Base-by-base conservation (phyloP, 2,888 invertebrate species). In the Dynastes maya region DNA sequence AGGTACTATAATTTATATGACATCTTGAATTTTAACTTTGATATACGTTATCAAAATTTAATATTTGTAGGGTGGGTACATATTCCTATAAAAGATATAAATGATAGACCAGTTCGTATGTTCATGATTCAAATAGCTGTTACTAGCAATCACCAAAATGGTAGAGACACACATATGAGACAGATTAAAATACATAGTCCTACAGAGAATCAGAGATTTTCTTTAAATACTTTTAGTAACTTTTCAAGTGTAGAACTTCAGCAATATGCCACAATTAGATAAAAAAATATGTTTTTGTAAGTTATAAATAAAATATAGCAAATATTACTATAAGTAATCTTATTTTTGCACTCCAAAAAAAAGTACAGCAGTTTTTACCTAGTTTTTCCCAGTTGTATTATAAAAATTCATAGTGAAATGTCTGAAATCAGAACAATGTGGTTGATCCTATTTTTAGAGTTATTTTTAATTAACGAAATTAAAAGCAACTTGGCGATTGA, bases 101-200 rank as follows among this genome's bases (percentile, higher is more conserved):
- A 94, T 83, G 95, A 96, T 55, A 93, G 95, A 83, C 96, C 97
- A 1, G 95, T 98, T 68, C 92, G 98, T 84, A 97, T 98, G 16
- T 99, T 97, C 86, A 98, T 98, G 95, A 94, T 98, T 76, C 98
- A 98, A 89, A 95, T 98, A 83, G 98, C 98, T 22, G 97, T 98
- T 0, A 93, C 98, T 65, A 97, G 97, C 83, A 99, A 99, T 89
- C 99, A 99, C 89, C 99, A 99, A 88, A 99, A 99, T 90, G 99
- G 99, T 2, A 90, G 99, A 80, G 99, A 99, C 87, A 99, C 99
- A 0, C 99, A 99, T 86, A 96, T 99, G 93, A 91, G 99, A 76
- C 98, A 98, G 89, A 98, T 99, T 79, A 97, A 98, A 89, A 95
- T 99, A 76, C 97, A 98, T 87, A 97, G 98, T 70, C 98, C 98